These are phyloP conservation scores for Propithecus coquereli DNA, from an alignment of 2,113 vertebrate species.

Conservation along the genomic window DNA sequence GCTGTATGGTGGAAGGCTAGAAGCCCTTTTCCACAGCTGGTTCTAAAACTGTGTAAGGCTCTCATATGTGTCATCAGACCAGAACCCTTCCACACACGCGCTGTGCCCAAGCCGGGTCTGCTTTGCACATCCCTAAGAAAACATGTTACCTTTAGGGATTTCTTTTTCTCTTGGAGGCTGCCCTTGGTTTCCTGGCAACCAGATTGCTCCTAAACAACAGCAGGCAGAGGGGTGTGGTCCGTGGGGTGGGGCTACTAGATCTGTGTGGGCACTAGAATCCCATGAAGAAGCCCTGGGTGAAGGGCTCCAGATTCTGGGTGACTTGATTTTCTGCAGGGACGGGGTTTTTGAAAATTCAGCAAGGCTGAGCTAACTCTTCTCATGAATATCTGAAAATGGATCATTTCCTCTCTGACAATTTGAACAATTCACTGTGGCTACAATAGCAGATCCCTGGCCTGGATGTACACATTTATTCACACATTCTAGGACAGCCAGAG, in stretches of 20 bases:
- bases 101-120: neutral
- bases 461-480: neutral
- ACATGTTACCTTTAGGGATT: neutral
- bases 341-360: neutral
- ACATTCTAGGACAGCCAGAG: neutral
- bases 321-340: neutral
- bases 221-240: neutral
- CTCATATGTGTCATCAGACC: neutral
- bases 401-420: neutral
- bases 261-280: neutral
- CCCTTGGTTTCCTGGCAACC: neutral
- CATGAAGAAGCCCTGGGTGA: neutral
- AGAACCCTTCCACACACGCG: neutral
- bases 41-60: neutral
- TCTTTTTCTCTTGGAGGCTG: neutral
- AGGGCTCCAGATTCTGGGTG: neutral
- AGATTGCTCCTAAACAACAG: neutral
- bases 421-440: neutral
- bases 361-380: neutral
- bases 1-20: neutral
- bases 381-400: neutral
- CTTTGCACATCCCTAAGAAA: neutral
- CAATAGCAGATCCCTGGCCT: neutral
- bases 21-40: neutral
- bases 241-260: neutral